A percentile compares a stretch with the other conserved stretches of the same genome.
Conservation (phyloP, 2,888 invertebrate genomes). For the Pandemis heparana region DNA sequence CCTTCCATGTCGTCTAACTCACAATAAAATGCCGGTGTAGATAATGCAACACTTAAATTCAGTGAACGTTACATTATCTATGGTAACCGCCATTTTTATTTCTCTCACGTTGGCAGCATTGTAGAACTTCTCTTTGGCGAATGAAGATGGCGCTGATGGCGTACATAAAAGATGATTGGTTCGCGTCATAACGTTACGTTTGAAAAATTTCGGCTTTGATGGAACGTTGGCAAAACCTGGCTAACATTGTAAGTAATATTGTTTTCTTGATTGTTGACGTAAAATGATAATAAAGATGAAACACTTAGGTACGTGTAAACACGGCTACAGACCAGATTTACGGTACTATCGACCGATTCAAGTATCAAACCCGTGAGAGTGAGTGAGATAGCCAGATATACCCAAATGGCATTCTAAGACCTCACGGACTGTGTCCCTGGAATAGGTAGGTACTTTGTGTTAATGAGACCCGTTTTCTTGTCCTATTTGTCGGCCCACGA, state of each 20-base stretch:
- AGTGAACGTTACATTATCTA: constrained; percentile 38
- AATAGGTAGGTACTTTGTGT: too few relatives aligned
- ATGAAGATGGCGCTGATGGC: constrained; percentile 36
- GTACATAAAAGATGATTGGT: constrained; percentile 42
- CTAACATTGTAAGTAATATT: background rate
- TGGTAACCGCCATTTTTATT: constrained; percentile 41
- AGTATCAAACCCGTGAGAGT: too few relatives aligned
- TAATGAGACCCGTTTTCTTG: too few relatives aligned
- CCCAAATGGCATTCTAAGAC: too few relatives aligned
- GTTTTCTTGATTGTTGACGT: background rate
- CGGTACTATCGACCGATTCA: too few relatives aligned
- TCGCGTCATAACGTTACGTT: constrained; percentile 4
- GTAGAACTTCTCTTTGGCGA: constrained; percentile 14
- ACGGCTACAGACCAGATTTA: too few relatives aligned
- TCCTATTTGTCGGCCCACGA: too few relatives aligned
- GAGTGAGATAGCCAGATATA: too few relatives aligned
- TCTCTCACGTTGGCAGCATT: constrained; percentile 35
- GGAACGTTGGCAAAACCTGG: background rate
- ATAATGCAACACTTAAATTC: constrained; percentile 41
- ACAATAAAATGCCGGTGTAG: constrained; percentile 29
- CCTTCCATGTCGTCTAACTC: constrained; percentile 19
- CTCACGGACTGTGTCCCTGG: too few relatives aligned
- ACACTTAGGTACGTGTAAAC: too few relatives aligned
- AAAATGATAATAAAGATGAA: too few relatives aligned
- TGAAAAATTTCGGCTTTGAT: background rate